Conservation (phyloP, 2,888 invertebrate species). For the Dimorphilus gyrociliatus region DNA sequence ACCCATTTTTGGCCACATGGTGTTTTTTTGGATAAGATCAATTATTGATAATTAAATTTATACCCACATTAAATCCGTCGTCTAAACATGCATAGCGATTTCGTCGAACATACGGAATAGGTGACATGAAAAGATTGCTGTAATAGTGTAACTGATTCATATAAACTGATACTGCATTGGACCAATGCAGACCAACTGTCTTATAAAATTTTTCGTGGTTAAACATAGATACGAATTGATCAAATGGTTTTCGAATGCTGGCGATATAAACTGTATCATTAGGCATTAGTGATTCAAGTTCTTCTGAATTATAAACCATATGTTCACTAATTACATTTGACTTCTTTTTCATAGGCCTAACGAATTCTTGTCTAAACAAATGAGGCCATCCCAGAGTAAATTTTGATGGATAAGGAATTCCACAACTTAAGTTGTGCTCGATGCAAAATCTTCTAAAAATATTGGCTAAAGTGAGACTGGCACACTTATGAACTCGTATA, state of each 20-base stretch:
- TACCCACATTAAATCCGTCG: no score
- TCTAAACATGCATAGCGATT: no score
- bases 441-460: slow-evolving; percentile 26
- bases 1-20: no score
- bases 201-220: slow-evolving; percentile 25
- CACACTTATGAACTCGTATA: slow-evolving; percentile 34
- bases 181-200: no score
- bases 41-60: no score
- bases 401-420: slow-evolving; percentile 17
- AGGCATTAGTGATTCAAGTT: slow-evolving; percentile 23
- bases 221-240: slow-evolving; percentile 24
- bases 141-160: no score
- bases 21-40: no score
- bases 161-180: no score
- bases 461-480: slow-evolving; percentile 24
- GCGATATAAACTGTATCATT: slow-evolving; percentile 20
- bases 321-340: slow-evolving; percentile 28
- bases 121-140: no score
- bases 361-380: slow-evolving; percentile 16
- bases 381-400: slow-evolving; percentile 33
- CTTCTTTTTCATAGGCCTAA: slow-evolving; percentile 14
- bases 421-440: slow-evolving; percentile 19
- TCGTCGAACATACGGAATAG: no score
- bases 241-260: slow-evolving; percentile 26
- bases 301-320: slow-evolving; percentile 20